Evolutionary conservation across 2,888 invertebrate genomes (phyloP).

Genomic region (Monoplex corrugatus): DNA sequence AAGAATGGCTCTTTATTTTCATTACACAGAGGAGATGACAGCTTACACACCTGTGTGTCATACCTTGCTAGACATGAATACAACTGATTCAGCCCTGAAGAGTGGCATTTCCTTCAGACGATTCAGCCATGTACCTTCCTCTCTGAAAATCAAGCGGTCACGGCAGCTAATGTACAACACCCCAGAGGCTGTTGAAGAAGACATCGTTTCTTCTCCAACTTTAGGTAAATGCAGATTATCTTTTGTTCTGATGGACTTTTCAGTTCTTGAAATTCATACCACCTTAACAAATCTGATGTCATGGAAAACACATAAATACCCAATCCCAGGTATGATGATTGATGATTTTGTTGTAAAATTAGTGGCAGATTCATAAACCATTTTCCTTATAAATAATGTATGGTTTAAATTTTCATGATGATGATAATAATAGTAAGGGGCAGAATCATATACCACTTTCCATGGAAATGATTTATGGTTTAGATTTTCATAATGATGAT

Average conservation of each 20-base stretch:
- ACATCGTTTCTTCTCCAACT: constrained; percentile 26
- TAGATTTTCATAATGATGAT: no score
- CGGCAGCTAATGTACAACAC: neutral
- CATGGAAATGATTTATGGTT: no score
- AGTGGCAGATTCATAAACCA: no score
- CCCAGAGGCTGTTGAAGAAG: neutral
- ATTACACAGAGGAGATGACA: neutral
- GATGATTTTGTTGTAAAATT: no score
- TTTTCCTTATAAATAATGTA: no score
- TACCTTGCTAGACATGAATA: neutral
- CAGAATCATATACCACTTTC: no score
- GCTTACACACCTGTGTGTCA: neutral
- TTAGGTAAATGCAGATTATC: neutral
- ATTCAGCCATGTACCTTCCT: constrained; percentile 32
- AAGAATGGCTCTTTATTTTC: neutral
- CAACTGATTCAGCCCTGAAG: constrained; percentile 36
- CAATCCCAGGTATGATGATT: no score
- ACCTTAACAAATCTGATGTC: no score
- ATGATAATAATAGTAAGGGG: no score
- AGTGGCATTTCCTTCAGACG: constrained; percentile 47
- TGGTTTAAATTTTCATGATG: no score
- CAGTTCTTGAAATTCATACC: no score
- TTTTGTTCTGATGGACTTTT: neutral
- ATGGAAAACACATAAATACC: no score
- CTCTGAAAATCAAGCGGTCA: neutral